phyloP scores from a whole-genome alignment of 2,113 vertebrate genomes.

The Scytalopus superciliaris region DNA sequence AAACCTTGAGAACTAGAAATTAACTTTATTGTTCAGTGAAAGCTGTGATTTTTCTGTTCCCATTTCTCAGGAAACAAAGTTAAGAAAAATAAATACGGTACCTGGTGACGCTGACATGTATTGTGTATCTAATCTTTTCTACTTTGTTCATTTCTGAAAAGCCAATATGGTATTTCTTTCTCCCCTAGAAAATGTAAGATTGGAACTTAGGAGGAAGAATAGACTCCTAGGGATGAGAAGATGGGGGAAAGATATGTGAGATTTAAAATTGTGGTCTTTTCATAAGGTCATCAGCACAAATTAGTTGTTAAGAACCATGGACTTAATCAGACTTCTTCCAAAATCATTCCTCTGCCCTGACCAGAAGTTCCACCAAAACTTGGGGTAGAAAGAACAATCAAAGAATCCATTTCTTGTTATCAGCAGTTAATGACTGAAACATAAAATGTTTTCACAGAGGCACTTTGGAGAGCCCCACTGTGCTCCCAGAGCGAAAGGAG shows the following conservation, averaged over 20 bases:
- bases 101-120: background rate
- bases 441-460: background rate
- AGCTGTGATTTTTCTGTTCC: background rate
- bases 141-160: background rate
- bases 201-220: background rate
- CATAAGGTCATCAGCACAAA: background rate
- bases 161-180: background rate
- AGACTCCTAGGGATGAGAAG: background rate
- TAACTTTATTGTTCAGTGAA: background rate
- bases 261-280: background rate
- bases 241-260: background rate
- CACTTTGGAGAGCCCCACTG: background rate
- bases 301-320: background rate
- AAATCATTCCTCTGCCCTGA: background rate
- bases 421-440: background rate
- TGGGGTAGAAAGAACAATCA: background rate
- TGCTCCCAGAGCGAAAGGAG: background rate
- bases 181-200: background rate
- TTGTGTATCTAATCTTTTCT: background rate
- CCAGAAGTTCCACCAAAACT: background rate
- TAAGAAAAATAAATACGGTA: background rate
- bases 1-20: background rate
- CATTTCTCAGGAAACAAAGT: background rate
- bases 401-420: background rate
- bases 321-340: background rate